These are phyloP conservation scores for Drosophila quinaria DNA, from an alignment of 2,888 invertebrate genomes.

Conservation along the genomic window DNA sequence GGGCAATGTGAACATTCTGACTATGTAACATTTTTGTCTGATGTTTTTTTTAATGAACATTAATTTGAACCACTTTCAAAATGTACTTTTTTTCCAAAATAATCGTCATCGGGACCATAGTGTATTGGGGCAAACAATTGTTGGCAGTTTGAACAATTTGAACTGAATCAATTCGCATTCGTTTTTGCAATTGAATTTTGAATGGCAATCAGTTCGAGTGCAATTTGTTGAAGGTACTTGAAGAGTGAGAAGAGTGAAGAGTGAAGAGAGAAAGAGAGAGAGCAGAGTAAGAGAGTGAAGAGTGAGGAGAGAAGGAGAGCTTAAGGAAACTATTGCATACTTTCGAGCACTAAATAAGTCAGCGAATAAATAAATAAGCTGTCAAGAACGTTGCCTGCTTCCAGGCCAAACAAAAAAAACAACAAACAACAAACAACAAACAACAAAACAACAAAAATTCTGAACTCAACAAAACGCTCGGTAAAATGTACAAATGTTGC, in stretches of 20 bases:
- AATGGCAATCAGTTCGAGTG: slow-evolving; percentile 72
- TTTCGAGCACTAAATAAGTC: slow-evolving; percentile 69
- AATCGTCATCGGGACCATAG: too few species aligned
- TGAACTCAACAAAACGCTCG: slow-evolving; percentile 28
- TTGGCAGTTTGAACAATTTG: slow-evolving; percentile 6
- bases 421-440: slow-evolving; percentile 13
- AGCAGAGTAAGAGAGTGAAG: not conserved
- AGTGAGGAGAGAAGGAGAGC: not conserved
- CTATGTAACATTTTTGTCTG: too few species aligned
- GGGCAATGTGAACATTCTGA: too few species aligned
- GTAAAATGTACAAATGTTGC: slow-evolving; percentile 35
- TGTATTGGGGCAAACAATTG: slow-evolving; percentile 10
- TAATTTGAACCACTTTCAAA: too few species aligned
- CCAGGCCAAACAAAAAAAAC: slow-evolving; percentile 31
- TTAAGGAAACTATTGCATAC: slow-evolving; percentile 57
- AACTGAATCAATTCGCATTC: slow-evolving; percentile 21
- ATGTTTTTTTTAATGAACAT: too few species aligned
- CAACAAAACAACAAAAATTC: too few species aligned
- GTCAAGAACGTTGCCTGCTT: slow-evolving; percentile 53
- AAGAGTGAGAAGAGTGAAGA: not conserved
- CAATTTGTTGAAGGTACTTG: slow-evolving; percentile 53
- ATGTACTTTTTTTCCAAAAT: too few species aligned
- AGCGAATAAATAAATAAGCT: slow-evolving; percentile 62
- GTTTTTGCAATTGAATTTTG: slow-evolving; percentile 28
- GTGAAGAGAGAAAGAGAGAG: not conserved